Percentiles rank a stretch among this genome's conserved stretches.
Evolutionary conservation across 2,113 vertebrate species (phyloP).

Genomic region (Prionailurus bengalensis): DNA sequence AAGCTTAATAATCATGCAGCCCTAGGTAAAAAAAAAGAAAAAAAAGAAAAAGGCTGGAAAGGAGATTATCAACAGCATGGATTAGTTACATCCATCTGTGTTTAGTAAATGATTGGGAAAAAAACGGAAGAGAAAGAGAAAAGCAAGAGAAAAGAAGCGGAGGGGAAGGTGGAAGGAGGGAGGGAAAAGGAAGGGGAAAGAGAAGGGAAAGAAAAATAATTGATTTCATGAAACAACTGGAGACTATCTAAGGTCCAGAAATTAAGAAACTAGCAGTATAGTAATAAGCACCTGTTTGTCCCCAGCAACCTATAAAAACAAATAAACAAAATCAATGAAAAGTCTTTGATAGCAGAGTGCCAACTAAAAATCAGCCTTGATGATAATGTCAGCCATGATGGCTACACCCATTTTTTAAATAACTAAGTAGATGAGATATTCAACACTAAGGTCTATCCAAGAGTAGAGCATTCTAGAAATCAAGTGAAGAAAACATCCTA

Average conservation of each 20-base stretch:
- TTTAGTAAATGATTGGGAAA: neutral
- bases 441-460: rapidly evolving
- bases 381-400: neutral
- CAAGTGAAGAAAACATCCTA: neutral
- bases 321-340: neutral
- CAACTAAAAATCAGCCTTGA: neutral
- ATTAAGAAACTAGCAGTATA: neutral
- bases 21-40: neutral
- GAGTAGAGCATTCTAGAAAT: neutral
- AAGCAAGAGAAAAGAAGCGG: neutral
- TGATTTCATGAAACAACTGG: neutral
- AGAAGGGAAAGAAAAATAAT: neutral
- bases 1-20: neutral
- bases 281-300: neutral
- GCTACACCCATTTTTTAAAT: neutral
- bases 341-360: neutral
- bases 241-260: neutral
- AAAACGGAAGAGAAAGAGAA: neutral
- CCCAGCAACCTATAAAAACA: neutral
- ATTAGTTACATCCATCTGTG: neutral
- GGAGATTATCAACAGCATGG: neutral
- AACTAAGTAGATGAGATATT: neutral
- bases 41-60: neutral
- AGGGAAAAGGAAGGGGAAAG: neutral
- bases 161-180: neutral